Percentiles rank a stretch among this genome's conserved stretches.
Evolutionary conservation across 2,113 vertebrate species (phyloP).

Genomic region (Falco punctatus): DNA sequence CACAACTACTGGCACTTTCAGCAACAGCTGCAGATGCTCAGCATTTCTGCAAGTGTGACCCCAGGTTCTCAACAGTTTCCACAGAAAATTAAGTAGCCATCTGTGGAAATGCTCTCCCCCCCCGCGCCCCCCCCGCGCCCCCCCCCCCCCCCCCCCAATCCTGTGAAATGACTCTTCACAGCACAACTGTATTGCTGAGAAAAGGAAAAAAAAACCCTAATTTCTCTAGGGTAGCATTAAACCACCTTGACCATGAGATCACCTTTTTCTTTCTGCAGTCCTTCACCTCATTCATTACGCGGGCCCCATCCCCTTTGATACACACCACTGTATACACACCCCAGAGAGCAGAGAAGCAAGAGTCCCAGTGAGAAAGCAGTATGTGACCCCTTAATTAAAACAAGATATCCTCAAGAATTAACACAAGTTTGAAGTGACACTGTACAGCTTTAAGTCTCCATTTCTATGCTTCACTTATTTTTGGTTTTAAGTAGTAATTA

Average conservation of each 20-base stretch:
- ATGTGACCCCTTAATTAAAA: slow-evolving; percentile 11
- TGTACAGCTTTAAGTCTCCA: not conserved
- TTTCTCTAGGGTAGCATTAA: not conserved
- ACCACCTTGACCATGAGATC: not conserved
- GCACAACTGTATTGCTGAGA: not conserved
- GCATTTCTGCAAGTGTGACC: not conserved
- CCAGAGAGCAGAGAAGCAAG: not conserved
- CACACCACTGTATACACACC: not conserved
- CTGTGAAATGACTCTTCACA: not conserved
- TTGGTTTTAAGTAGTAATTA: not conserved
- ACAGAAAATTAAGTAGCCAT: not conserved
- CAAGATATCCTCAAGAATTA: not conserved
- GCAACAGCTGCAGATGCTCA: not conserved
- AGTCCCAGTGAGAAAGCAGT: not conserved
- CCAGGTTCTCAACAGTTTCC: not conserved
- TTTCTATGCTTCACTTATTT: not conserved
- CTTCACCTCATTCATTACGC: not conserved
- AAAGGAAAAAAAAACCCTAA: not conserved
- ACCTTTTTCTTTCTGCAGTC: not conserved
- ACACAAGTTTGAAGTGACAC: not conserved
- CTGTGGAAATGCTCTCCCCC: not conserved
- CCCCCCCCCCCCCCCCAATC: accelerated
- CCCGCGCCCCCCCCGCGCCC: too few relatives aligned
- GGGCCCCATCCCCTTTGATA: not conserved
- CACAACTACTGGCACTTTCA: not conserved